Percentiles rank a stretch among this genome's conserved stretches.
phyloP scores from a whole-genome alignment of 2,113 vertebrate species.

The Perca fluviatilis region DNA sequence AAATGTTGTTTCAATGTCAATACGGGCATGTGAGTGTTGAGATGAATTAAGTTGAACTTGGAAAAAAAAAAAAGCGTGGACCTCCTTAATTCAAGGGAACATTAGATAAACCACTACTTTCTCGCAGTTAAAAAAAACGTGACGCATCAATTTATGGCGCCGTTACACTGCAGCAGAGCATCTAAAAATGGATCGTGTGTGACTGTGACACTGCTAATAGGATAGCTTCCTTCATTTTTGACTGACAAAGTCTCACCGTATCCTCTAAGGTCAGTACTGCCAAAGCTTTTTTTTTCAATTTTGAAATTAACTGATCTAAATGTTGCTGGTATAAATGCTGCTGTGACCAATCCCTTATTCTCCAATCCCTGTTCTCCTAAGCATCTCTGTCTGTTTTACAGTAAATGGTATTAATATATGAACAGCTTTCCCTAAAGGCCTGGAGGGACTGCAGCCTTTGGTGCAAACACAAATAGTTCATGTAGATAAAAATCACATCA shows the following conservation, averaged over 20 bases:
- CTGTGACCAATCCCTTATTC: neutral
- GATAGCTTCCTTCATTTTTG: neutral
- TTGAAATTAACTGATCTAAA: neutral
- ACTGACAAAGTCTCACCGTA: neutral
- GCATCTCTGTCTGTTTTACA: neutral
- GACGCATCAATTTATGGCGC: neutral
- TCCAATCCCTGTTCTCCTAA: neutral
- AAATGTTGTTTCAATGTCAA: neutral
- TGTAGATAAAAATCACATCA: slow-evolving; percentile 30
- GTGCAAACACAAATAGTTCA: slow-evolving; percentile 3
- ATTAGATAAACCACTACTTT: neutral
- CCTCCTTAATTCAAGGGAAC: neutral
- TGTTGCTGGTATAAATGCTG: neutral
- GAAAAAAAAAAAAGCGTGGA: too few relatives aligned
- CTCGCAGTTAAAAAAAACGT: neutral
- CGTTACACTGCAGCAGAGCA: neutral
- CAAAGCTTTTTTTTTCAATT: too few relatives aligned
- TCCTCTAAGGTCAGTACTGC: neutral
- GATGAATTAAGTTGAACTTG: neutral
- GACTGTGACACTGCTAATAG: neutral
- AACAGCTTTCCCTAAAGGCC: neutral
- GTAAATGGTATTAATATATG: neutral
- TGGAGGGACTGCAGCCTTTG: neutral
- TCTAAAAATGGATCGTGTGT: neutral
- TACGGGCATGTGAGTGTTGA: neutral